Evolutionary conservation across 2,888 invertebrate genomes (phyloP).

Genomic region (Nowickia ferox): DNA sequence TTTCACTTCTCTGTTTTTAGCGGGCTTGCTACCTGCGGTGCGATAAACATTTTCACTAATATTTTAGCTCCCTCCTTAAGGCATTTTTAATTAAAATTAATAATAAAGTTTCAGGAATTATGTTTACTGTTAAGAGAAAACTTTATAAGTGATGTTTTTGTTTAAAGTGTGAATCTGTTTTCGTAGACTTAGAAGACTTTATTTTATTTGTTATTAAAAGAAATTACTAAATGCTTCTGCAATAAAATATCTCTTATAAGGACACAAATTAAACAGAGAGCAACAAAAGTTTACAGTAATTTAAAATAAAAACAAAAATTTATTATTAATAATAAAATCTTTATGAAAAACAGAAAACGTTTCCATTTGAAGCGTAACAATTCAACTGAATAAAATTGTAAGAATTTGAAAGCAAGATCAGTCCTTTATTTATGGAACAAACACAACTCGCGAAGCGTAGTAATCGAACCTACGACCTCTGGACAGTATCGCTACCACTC

Average conservation of each 20-base stretch:
- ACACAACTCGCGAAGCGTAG: too few relatives aligned
- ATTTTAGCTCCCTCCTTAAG: conserved; percentile 15
- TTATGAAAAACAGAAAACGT: background rate
- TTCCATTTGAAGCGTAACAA: background rate
- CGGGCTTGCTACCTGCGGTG: conserved; percentile 44
- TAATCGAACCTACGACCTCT: too few relatives aligned
- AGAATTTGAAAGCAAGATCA: too few relatives aligned
- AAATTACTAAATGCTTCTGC: background rate
- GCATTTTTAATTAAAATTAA: conserved; percentile 57
- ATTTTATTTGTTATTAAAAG: background rate
- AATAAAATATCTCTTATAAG: background rate
- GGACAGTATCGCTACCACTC: too few relatives aligned
- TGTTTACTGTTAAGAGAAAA: background rate
- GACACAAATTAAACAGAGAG: background rate
- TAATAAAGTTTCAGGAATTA: conserved; percentile 48
- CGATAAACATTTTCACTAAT: conserved; percentile 14
- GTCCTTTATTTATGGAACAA: too few relatives aligned
- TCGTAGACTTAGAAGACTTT: background rate
- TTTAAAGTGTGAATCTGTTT: background rate
- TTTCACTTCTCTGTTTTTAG: background rate
- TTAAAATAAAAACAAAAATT: background rate
- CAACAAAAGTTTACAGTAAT: background rate
- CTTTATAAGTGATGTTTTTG: background rate
- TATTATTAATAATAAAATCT: background rate
- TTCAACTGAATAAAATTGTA: too few relatives aligned